Evolutionary conservation across 2,888 invertebrate genomes (phyloP).

Genomic region (Apamea monoglypha): DNA sequence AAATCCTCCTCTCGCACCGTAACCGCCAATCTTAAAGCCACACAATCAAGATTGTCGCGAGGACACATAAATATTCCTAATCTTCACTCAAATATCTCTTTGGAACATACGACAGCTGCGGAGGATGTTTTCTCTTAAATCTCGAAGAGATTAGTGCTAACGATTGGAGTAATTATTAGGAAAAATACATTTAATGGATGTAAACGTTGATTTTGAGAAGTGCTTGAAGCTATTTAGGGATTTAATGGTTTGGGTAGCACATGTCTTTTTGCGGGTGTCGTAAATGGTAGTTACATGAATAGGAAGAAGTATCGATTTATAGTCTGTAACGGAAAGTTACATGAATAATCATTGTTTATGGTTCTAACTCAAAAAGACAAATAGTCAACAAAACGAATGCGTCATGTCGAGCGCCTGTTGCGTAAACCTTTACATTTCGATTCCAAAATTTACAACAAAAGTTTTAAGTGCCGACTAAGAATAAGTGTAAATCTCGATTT

Average conservation of each 20-base stretch:
- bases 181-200: conserved; percentile 54
- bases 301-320: neutral
- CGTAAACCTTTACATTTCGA: too few species aligned
- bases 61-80: conserved; percentile 68
- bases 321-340: too few species aligned
- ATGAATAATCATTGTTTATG: too few species aligned
- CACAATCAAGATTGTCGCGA: conserved; percentile 60
- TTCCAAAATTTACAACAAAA: too few species aligned
- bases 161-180: conserved; percentile 62
- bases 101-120: conserved; percentile 61
- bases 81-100: conserved; percentile 68
- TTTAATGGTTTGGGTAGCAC: neutral
- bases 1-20: conserved; percentile 22
- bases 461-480: too few species aligned
- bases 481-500: too few species aligned
- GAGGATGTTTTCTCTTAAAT: conserved; percentile 62
- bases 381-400: too few species aligned
- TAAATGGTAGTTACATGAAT: conserved; percentile 5
- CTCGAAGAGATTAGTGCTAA: conserved; percentile 63
- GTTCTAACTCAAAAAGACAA: too few species aligned
- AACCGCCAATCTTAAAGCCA: conserved; percentile 51
- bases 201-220: conserved; percentile 12
- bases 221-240: conserved; percentile 22
- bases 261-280: conserved; percentile 13
- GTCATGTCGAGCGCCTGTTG: too few species aligned